phyloP scores from a whole-genome alignment of 1,140 invertebrate genomes.

The Bombus polaris region DNA sequence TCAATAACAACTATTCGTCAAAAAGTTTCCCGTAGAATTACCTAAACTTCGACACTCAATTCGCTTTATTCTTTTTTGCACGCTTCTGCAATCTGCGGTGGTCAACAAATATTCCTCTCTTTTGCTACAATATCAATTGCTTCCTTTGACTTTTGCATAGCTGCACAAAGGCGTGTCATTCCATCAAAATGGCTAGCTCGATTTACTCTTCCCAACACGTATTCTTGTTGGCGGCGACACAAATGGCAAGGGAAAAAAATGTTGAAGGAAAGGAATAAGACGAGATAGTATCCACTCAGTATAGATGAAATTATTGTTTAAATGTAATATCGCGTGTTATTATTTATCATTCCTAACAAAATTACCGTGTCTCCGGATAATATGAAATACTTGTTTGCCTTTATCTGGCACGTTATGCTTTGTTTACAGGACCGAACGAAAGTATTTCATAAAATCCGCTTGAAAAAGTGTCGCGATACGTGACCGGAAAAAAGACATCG shows the following conservation, averaged over 20 bases:
- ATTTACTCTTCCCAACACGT: background rate
- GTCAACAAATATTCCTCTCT: too few relatives aligned
- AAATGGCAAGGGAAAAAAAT: background rate
- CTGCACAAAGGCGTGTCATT: too few relatives aligned
- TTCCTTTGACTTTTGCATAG: background rate
- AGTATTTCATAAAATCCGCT: background rate
- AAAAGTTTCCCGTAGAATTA: background rate
- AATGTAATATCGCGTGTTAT: background rate
- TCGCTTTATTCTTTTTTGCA: background rate
- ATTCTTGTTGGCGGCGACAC: background rate
- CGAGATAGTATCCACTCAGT: background rate
- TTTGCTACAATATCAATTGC: background rate
- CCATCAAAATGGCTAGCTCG: background rate
- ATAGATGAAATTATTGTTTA: background rate
- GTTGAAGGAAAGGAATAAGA: background rate
- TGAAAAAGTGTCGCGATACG: background rate
- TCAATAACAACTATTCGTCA: background rate
- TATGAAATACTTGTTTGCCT: background rate
- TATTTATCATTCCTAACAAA: background rate
- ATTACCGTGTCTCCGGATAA: background rate
- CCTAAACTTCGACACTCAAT: background rate
- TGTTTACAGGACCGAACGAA: background rate
- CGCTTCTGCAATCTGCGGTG: background rate
- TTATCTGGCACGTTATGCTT: background rate
- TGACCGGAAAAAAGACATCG: background rate